Evolutionary conservation across 2,797 vertebrate genomes (phyloP), one percentile per base, ranked within the genome.

Genomic region (Acanthiza pusilla): DNA sequence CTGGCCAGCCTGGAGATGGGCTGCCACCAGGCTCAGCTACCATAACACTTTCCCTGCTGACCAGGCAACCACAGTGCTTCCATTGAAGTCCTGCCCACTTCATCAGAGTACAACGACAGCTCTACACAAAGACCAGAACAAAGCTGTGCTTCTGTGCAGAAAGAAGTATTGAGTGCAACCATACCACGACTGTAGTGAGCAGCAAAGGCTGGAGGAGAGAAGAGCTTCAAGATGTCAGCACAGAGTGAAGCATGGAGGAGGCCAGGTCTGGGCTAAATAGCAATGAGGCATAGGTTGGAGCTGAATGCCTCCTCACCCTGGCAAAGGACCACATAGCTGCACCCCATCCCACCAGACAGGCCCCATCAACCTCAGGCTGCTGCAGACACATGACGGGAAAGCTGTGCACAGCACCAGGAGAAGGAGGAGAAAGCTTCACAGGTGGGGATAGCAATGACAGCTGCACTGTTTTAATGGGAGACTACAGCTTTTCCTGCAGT

Each of bases 1-100:
- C 40, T 54, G 34, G 25, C 17, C 40, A 60, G 42, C 32, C 53
- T 54, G 36, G 34, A 76, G 14, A 34, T 22, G 13, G 36, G 17
- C 38, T 51, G 29, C 14, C 21, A 43, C 36, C 30, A 15, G 14
- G 30, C 26, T 61, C 42, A 72, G 53, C 23, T 29, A 10, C 34
- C 22, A 3, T 4, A 60, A 43, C 43, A 65, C 3, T 23, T 51
- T 36, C 30, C 16, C 21, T 55, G 29, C 32, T 75, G 51, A 55
- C 21, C 16, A 47, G 50, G 26, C 0, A 0, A 16, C n/a, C 16
- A 6, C 3, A 0, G 50, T 74, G 21, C 40, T 61, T 50, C 40
- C 32, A 4, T 3, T 26, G 11, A 11, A 38, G 17, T 48, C 43
- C 47, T 79, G 62, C 19, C 68, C 34, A 29, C n/a, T 38, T 84